Evolutionary conservation across 2,888 invertebrate genomes (phyloP).

Genomic region (Eilema caniola): DNA sequence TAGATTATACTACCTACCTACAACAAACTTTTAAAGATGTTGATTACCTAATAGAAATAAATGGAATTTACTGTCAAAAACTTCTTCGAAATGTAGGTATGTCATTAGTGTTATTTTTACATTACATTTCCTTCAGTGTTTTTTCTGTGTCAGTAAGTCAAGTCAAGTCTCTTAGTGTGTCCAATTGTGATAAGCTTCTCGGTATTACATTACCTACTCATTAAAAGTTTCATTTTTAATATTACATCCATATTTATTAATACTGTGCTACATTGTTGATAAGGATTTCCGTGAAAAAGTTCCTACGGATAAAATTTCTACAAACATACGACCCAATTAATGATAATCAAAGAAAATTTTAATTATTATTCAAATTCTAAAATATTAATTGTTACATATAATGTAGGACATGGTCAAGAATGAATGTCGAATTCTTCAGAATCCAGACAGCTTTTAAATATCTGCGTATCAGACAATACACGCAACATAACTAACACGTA

Average conservation of each 20-base stretch:
- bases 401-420: background rate
- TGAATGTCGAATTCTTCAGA: conserved; percentile 2
- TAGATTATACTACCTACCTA: no score
- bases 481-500: background rate
- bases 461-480: conserved; percentile 1
- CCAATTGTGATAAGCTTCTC: conserved; percentile 4
- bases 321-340: background rate
- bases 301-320: no score
- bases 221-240: background rate
- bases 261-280: background rate
- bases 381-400: background rate
- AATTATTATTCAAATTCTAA: background rate
- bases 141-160: background rate
- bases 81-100: background rate
- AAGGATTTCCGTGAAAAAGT: background rate
- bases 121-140: background rate
- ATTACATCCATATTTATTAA: background rate
- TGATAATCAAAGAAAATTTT: background rate
- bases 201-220: background rate
- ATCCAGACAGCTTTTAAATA: background rate
- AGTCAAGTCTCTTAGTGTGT: background rate
- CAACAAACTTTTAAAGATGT: no score
- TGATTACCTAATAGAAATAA: background rate
- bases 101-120: background rate
- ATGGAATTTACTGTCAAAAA: background rate